Percentiles rank a stretch among this genome's conserved stretches.
Evolutionary conservation across 2,797 vertebrate species (phyloP).

Genomic region (Silurus aristotelis): DNA sequence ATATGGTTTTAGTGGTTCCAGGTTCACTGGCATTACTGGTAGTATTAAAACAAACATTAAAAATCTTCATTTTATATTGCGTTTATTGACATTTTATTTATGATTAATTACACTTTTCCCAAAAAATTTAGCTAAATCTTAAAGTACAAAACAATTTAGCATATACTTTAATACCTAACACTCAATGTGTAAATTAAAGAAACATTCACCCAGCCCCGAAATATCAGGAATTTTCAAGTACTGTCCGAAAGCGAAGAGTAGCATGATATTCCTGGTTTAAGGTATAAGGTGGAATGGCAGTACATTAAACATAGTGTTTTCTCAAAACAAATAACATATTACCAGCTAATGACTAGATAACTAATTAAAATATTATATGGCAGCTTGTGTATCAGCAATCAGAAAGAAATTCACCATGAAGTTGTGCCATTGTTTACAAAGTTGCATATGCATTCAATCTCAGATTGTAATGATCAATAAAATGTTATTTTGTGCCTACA

Average conservation of each 20-base stretch:
- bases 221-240: slow-evolving; percentile 1
- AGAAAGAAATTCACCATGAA: background rate
- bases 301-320: background rate
- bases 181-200: background rate
- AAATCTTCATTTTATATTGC: background rate
- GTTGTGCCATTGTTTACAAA: background rate
- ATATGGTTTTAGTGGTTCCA: background rate
- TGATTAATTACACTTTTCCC: background rate
- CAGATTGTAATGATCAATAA: background rate
- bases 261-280: background rate
- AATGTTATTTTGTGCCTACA: background rate
- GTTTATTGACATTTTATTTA: background rate
- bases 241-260: background rate
- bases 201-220: background rate
- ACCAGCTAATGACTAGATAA: background rate
- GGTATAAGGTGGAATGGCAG: slow-evolving; percentile 4
- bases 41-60: background rate
- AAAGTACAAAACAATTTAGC: background rate
- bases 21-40: background rate
- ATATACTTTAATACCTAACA: background rate
- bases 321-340: background rate
- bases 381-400: background rate
- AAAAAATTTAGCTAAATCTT: background rate
- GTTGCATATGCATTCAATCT: background rate
- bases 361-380: background rate